Base-by-base conservation (phyloP, 1,140 invertebrate genomes). In the Olivierus martensii region DNA sequence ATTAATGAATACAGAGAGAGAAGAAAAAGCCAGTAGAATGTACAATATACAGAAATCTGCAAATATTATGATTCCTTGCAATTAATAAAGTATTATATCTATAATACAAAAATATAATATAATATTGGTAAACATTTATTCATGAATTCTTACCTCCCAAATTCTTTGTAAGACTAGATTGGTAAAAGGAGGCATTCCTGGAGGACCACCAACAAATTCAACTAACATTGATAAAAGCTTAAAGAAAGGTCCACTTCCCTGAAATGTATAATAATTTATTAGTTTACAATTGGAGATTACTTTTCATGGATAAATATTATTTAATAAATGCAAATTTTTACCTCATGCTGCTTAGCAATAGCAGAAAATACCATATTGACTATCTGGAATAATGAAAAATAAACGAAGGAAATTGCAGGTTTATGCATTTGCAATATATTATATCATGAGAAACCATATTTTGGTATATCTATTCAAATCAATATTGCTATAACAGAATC, bases 331-430 rank as follows among this genome's bases (percentile, higher is more conserved):
- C 3, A n/a, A n/a, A 49, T 37, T 28, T 9, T 72, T 68, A 86
- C 83, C 66, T 93, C 87, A 11, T 83, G 81, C 69, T 90, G 83
- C 61, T 89, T 87, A 15, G 82, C 85, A 50, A 92, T 89, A 6
- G 86, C 83, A 64, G 84, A 80, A 62, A 92, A 90, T 41, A 92
- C 80, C 83, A 89, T 89, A 14, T 77, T 78, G 36, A 92, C 80
- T 41, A 92, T 86, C 63, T 66, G 59, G 44, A 66, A 60, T 15
- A 42, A 53, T 42, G n/a, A 12, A 56, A 51, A 12, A 55, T 35
- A 45, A 46, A n/a, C n/a, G n/a, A n/a, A n/a, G n/a, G n/a, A 45
- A 36, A 28, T 28, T 28, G 28, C 1, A 1, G 28, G 28, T 9
- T 28, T 28, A 28, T n/a, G n/a, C n/a, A n/a, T n/a, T n/a, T n/a